A percentile compares a stretch with the other conserved stretches of the same genome.
phyloP scores from a whole-genome alignment of 2,113 vertebrate genomes.

The Brachypteracias leptosomus region DNA sequence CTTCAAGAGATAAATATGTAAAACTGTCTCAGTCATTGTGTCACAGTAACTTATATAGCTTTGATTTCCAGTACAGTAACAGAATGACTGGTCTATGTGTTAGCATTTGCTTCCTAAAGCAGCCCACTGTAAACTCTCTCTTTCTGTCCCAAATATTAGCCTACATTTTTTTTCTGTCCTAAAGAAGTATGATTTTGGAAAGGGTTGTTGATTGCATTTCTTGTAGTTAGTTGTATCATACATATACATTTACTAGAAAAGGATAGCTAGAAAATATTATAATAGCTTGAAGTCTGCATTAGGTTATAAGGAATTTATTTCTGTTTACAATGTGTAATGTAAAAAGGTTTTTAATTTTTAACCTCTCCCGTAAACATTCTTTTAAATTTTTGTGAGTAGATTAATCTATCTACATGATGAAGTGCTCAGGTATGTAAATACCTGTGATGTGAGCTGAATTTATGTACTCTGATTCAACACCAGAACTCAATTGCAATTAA shows the following conservation, averaged over 20 bases:
- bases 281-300: not conserved
- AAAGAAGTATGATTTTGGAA: not conserved
- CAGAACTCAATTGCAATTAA: conserved; percentile 29
- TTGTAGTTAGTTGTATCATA: not conserved
- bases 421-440: conserved; percentile 21
- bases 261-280: not conserved
- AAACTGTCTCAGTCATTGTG: not conserved
- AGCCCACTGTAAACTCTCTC: not conserved
- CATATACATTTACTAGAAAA: not conserved
- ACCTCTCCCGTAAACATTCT: not conserved
- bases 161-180: not conserved
- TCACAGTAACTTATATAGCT: not conserved
- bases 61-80: not conserved
- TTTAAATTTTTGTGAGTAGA: not conserved
- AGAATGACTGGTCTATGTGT: not conserved
- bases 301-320: not conserved
- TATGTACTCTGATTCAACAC: not conserved
- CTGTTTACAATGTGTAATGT: not conserved
- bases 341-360: not conserved
- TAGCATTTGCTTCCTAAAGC: not conserved
- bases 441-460: conserved; percentile 14
- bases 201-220: not conserved
- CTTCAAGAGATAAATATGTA: not conserved
- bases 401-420: not conserved
- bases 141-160: not conserved